Base-by-base conservation (phyloP, 1,140 invertebrate genomes). In the Myzus persicae region DNA sequence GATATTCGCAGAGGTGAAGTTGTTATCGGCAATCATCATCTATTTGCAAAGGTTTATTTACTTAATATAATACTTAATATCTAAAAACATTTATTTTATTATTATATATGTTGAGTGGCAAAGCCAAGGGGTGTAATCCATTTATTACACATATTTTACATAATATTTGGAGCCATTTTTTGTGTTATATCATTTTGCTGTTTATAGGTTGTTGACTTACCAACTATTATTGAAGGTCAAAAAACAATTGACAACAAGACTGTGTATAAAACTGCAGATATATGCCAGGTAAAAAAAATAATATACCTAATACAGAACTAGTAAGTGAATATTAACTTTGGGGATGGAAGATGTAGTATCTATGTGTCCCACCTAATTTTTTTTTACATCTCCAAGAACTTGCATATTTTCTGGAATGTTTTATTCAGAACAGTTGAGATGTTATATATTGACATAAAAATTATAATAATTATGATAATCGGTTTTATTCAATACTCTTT, bases 181-280 rank as follows among this genome's bases (percentile, higher is more conserved):
- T 67, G 59, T 67, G 59, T 82, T 82, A 8, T 22, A 26, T 2
- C 26, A 31, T 11, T 42, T 40, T 84, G 26, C 38, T 82, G 36
- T 24, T 5, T 18, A 87, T 94, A 97, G 97, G 95, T 99, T 87
- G 97, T 99, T 1, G 99, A 99, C 95, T 95, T 99, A 36, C 99
- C 99, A 5, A 98, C 98, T 44, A 97, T 99, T 11, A 97, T 99
- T 48, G 99, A 99, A 95, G 98, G 98, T 14, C 95, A 98, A 31
- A 99, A 99, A 96, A 99, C 98, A 22, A 98, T 99, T 93, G 99
- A 99, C 94, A 97, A 96, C 93, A 99, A 99, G 95, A 99, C 97
- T 94, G 99, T 99, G 94, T 99, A 99, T 95, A 99, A 99, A 96
- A 99, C 98, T 31, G 98, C 98, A 0, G 99, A 99, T 95, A 97